A percentile compares a stretch with the other conserved stretches of the same genome.
phyloP scores from a whole-genome alignment of 2,113 vertebrate genomes.

The Pygoscelis antarcticus region DNA sequence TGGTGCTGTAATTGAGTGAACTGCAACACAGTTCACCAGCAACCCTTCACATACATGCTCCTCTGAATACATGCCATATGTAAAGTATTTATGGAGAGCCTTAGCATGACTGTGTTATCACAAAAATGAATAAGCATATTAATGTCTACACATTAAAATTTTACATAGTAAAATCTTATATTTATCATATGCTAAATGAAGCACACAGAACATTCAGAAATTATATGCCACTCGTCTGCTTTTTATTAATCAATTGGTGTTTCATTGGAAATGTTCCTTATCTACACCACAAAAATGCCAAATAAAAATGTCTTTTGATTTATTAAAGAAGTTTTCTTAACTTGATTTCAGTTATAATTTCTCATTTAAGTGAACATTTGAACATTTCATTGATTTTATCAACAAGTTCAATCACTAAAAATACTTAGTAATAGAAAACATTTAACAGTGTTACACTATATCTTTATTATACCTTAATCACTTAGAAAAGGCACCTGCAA shows the following conservation, averaged over 20 bases:
- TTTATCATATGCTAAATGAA: not conserved
- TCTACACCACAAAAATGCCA: not conserved
- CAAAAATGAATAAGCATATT: not conserved
- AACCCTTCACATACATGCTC: not conserved
- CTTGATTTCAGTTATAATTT: not conserved
- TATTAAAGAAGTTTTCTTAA: not conserved
- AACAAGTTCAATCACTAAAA: not conserved
- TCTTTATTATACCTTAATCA: not conserved
- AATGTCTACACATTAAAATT: not conserved
- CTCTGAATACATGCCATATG: not conserved
- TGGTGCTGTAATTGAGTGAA: not conserved
- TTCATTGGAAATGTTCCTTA: not conserved
- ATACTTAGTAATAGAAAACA: not conserved
- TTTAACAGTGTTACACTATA: not conserved
- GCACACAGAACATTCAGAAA: not conserved
- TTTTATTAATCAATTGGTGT: not conserved
- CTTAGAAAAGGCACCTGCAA: not conserved
- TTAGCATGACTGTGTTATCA: not conserved
- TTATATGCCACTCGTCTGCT: not conserved
- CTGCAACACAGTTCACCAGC: not conserved
- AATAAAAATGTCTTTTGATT: not conserved
- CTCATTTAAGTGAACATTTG: not conserved
- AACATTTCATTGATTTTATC: not conserved
- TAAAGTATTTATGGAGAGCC: not conserved
- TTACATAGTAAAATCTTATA: not conserved